Evolutionary conservation across 2,888 invertebrate species (phyloP), one percentile per base, ranked within the genome.

Genomic region (Himalopsyche japonica): DNA sequence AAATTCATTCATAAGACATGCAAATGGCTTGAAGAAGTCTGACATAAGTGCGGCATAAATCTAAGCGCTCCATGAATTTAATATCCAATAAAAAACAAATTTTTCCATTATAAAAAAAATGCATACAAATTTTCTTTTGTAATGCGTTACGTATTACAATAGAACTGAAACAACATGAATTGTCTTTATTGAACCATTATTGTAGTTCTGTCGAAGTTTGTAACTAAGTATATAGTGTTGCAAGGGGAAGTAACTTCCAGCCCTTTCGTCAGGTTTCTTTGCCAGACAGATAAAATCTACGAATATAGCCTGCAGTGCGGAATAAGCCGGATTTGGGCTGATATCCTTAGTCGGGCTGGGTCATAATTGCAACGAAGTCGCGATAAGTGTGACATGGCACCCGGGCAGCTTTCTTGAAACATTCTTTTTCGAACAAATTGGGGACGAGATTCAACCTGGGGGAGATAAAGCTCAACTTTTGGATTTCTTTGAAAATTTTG

Each of bases 341-440:
- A 80, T 80, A 34, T 64, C 48, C 57, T 80, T 47, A 43, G 57
- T 27, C 79, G 20, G 47, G 80, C 82, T 47, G 84, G 82, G 79
- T 85, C 82, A 86, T 86, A 86, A 86, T 86, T 86, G 84, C 84
- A 57, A 57, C 27, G 80, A 78, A 78, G 82, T 81, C 76, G 76
- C 78, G 85, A 84, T 85, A 85, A 86, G 85, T 85, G 86, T 85
- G 86, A 86, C 86, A 85, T 82, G 84, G 84, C 82, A 85, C 79
- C 83, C 82, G 76, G 79, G 82, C 49, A 57, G 82, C 80, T 79
- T 57, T 76, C 82, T 57, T 64, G 64, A 64, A 43, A 43, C 43
- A 43, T 49, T 30, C 32, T 80, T 81, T 48, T 76, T 34, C 43
- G 20, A 78, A 82, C 81, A 79, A 82, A 84, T 85, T 80, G 30